Evolutionary conservation across 2,113 vertebrate species (phyloP).

Genomic region (Cinclus cinclus): DNA sequence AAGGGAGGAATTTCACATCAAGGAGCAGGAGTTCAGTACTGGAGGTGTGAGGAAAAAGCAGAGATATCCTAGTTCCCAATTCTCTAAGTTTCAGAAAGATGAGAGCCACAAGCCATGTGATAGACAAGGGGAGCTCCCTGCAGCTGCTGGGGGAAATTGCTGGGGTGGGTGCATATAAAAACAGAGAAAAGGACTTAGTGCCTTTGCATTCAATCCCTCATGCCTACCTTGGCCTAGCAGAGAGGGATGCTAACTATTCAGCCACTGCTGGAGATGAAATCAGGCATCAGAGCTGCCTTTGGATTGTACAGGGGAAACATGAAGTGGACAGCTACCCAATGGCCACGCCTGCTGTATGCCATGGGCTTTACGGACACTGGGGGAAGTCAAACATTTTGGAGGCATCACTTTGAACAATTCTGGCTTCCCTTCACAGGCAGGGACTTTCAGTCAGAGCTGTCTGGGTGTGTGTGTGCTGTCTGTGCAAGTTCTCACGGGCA

Average conservation of each 20-base stretch:
- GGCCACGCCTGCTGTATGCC: neutral
- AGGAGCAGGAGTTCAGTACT: neutral
- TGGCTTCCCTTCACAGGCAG: neutral
- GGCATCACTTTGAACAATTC: neutral
- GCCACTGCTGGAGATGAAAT: neutral
- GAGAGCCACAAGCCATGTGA: neutral
- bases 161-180: neutral
- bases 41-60: neutral
- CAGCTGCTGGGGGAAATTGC: rapidly evolving
- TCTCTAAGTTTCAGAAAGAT: neutral
- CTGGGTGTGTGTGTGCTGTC: rapidly evolving
- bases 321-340: rapidly evolving
- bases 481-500: rapidly evolving
- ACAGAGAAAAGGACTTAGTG: neutral
- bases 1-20: neutral
- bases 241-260: neutral
- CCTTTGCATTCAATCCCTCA: neutral
- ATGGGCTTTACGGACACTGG: neutral
- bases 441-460: neutral
- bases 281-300: neutral
- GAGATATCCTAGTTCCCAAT: neutral
- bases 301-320: neutral
- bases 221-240: neutral
- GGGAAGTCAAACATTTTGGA: neutral
- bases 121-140: neutral